Evolutionary conservation across 2,113 vertebrate genomes (phyloP), one percentile per base, ranked within the genome.

Genomic region (Chauna torquata): DNA sequence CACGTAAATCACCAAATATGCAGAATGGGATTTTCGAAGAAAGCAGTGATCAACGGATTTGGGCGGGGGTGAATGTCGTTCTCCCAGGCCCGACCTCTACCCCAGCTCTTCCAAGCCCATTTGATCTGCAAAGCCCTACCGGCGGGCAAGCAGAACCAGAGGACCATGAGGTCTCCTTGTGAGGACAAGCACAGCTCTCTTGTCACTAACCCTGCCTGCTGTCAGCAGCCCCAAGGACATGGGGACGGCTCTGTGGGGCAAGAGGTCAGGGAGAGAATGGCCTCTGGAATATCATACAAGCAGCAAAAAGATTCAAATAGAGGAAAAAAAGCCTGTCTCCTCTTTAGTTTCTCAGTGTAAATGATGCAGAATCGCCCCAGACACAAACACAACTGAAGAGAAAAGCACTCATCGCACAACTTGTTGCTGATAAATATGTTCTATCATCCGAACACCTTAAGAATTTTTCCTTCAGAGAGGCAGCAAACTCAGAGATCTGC

Each of bases 381-480:
- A 58, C 7, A 16, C 22, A 38, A 42, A 16, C n/a, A 15, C 16
- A 20, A 2, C 1, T 22, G 15, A 36, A 38, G 54, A 47, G 74
- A 92, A 72, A 14, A 57, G 30, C 45, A 47, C 7, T 17, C 15
- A 15, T 38, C 12, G 8, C 6, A 4, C 52, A 28, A 55, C 81
- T 78, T 82, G 30, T 61, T 62, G 1, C 30, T 4, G 34, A 12
- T 42, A 59, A 71, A 25, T 9, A 4, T 9, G 64, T 59, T 42
- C 22, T 17, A 17, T 24, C 19, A 45, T 23, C 32, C 4, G 0
- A n/a, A 27, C 1, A 2, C 38, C 49, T 38, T 28, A 13, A 38
- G 45, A 45, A 19, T 54, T 59, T 23, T 40, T 66, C 14, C 62
- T 45, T 42, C 57, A 55, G 36, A 64, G 30, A 38, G 42, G 40